phyloP scores from a whole-genome alignment of 2,113 vertebrate genomes.

The Lophius piscatorius region DNA sequence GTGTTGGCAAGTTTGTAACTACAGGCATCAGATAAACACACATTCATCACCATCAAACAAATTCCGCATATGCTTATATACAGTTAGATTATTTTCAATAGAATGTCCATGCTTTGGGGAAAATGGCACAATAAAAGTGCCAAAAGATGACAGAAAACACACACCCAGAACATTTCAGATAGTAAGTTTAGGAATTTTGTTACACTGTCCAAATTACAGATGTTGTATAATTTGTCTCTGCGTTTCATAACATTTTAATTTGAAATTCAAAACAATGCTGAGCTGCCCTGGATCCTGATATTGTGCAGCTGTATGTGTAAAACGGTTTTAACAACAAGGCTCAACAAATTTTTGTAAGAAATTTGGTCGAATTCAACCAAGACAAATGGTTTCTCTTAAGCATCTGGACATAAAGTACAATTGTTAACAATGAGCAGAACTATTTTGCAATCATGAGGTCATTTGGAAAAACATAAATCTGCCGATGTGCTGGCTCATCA shows the following conservation, averaged over 20 bases:
- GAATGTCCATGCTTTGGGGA: slow-evolving; percentile 3
- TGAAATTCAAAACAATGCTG: slow-evolving; percentile 12
- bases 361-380: slow-evolving; percentile 26
- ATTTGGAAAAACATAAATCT: slow-evolving; percentile 22
- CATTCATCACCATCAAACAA: slow-evolving; percentile 31
- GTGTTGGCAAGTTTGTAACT: slow-evolving; percentile 33
- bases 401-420: slow-evolving; percentile 37
- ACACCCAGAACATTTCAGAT: slow-evolving; percentile 18
- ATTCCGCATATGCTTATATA: slow-evolving; percentile 40
- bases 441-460: slow-evolving; percentile 49
- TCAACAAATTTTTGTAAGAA: slow-evolving; percentile 14
- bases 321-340: slow-evolving; percentile 27
- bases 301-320: slow-evolving; percentile 41
- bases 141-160: slow-evolving; percentile 10
- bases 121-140: slow-evolving; percentile 7
- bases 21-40: slow-evolving; percentile 38
- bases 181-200: slow-evolving; percentile 21
- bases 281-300: slow-evolving; percentile 19
- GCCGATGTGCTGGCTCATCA: slow-evolving; percentile 8
- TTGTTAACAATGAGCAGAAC: slow-evolving; percentile 20
- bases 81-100: slow-evolving; percentile 21
- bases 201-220: slow-evolving; percentile 25
- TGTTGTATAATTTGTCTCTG: slow-evolving; percentile 22
- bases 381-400: slow-evolving; percentile 27
- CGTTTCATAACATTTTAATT: slow-evolving; percentile 48